These are phyloP conservation scores for Dermatemys mawii DNA, from an alignment of 2,113 vertebrate genomes.

Conservation along the genomic window DNA sequence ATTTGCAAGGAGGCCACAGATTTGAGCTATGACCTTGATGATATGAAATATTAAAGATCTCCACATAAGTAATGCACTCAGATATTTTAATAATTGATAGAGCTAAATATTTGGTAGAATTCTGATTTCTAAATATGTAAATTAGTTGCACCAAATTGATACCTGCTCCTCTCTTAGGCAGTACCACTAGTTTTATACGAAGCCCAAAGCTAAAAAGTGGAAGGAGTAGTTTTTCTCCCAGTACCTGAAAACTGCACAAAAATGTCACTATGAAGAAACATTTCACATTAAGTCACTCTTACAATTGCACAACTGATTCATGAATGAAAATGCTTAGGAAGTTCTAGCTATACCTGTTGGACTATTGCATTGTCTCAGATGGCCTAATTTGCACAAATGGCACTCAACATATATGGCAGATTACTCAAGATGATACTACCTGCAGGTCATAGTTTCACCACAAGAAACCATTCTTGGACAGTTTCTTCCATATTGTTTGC, in stretches of 20 bases:
- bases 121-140: not conserved
- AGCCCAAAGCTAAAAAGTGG: not conserved
- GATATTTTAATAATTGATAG: not conserved
- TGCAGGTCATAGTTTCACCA: not conserved
- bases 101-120: not conserved
- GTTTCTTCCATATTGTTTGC: not conserved
- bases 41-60: not conserved
- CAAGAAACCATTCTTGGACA: not conserved
- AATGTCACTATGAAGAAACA: not conserved
- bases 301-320: not conserved
- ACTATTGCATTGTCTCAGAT: not conserved
- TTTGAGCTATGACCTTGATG: not conserved
- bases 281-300: not conserved
- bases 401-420: not conserved
- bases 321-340: not conserved
- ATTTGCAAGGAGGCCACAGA: not conserved
- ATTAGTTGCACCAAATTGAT: not conserved
- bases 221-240: not conserved
- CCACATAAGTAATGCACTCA: not conserved
- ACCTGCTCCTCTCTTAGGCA: not conserved
- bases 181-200: not conserved
- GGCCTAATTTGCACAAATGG: not conserved
- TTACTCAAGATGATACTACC: not conserved
- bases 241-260: not conserved
- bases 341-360: not conserved